Conservation (phyloP, 2,888 invertebrate genomes). For the Conus canariensis region DNA sequence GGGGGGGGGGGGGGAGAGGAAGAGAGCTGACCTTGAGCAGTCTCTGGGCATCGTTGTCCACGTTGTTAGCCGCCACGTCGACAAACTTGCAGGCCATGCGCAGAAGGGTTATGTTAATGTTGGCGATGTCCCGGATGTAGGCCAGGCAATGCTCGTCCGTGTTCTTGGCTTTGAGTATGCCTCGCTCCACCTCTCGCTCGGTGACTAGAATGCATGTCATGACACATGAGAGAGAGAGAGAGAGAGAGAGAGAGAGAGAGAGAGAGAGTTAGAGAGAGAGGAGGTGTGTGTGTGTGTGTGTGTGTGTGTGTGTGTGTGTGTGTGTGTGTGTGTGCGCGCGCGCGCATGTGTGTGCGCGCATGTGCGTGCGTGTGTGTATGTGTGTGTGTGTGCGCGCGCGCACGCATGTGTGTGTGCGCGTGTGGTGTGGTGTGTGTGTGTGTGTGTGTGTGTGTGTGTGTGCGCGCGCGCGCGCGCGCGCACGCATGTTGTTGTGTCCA, state of each 20-base stretch:
- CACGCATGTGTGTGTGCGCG: no score
- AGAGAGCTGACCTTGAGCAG: slow-evolving; percentile 83
- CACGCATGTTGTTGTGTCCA: no score
- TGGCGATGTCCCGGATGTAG: slow-evolving; percentile 95
- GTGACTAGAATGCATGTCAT: slow-evolving; percentile 85
- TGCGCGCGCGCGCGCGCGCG: no score
- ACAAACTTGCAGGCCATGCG: slow-evolving; percentile 92
- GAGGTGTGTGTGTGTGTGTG: background rate
- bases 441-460: no score
- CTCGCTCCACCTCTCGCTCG: slow-evolving; percentile 97
- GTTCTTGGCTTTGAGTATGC: slow-evolving; percentile 94
- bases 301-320: background rate
- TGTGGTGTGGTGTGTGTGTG: no score
- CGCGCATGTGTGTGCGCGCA: background rate
- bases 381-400: background rate
- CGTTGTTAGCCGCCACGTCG: slow-evolving; percentile 87
- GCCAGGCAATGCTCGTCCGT: slow-evolving; percentile 97
- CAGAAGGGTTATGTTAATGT: slow-evolving; percentile 96
- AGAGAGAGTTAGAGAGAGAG: no score
- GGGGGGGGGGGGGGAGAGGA: no score
- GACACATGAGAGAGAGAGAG: no score
- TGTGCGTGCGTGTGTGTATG: background rate
- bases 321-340: background rate
- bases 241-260: no score
- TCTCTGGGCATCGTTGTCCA: slow-evolving; percentile 95